Percentiles rank a stretch among this genome's conserved stretches.
Evolutionary conservation across 2,113 vertebrate genomes (phyloP).

Genomic region (Pangasianodon gigas): DNA sequence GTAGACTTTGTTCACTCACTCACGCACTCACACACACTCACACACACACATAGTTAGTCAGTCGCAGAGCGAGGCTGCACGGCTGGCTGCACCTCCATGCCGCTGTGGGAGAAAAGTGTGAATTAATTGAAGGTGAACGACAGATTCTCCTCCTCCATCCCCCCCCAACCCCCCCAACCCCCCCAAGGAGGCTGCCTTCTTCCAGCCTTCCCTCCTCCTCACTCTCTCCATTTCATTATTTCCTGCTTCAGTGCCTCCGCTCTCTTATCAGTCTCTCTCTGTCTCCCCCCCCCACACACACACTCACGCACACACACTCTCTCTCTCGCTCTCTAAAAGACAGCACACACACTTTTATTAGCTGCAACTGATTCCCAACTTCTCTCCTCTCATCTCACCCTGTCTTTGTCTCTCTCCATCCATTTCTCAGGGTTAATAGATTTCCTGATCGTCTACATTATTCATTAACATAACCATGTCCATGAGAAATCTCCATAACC

Average conservation of each 20-base stretch:
- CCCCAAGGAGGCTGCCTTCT: constrained; percentile 54
- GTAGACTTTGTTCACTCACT: neutral
- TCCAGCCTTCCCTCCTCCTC: constrained; percentile 48
- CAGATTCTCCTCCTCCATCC: constrained; percentile 74
- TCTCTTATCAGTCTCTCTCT: constrained; percentile 59
- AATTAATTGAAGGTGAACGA: constrained; percentile 79
- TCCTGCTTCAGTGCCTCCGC: constrained; percentile 69
- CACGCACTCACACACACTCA: neutral
- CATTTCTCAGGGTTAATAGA: neutral
- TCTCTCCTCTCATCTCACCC: constrained; percentile 32
- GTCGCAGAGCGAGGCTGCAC: constrained; percentile 32
- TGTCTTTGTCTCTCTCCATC: constrained; percentile 50
- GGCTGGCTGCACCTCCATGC: constrained; percentile 59
- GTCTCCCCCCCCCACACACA: constrained; percentile 14
- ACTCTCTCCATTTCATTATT: constrained; percentile 74
- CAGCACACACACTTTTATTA: constrained; percentile 56
- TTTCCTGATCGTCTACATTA: constrained; percentile 11
- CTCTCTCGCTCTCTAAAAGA: neutral
- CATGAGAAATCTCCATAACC: neutral
- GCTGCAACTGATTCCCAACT: constrained; percentile 59
- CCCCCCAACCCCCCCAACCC: constrained; percentile 73
- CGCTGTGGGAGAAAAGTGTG: constrained; percentile 64
- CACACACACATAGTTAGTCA: constrained; percentile 31
- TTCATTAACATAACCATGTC: neutral
- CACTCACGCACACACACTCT: constrained; percentile 25